A percentile compares a stretch with the other conserved stretches of the same genome.
phyloP scores from a whole-genome alignment of 2,113 vertebrate species.

The Bufo gargarizans region DNA sequence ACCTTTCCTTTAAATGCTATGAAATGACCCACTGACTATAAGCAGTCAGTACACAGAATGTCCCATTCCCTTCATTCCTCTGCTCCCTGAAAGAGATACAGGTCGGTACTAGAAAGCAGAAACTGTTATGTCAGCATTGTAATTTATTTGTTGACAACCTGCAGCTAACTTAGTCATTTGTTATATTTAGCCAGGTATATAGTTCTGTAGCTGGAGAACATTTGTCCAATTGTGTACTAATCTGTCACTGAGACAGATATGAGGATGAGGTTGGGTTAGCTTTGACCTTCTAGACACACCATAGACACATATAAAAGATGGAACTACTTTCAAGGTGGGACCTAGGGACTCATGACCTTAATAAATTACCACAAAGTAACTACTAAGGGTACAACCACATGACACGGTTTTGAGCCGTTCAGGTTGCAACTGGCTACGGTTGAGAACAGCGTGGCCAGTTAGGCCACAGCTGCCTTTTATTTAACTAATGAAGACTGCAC shows the following conservation, averaged over 20 bases:
- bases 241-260: constrained; percentile 35
- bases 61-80: background rate
- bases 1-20: background rate
- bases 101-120: constrained; percentile 1
- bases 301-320: constrained; percentile 10
- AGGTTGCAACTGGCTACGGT: no score
- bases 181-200: constrained; percentile 37
- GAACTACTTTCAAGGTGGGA: background rate
- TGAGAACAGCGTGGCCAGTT: no score
- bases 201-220: constrained; percentile 33
- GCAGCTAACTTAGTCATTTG: constrained; percentile 25
- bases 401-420: no score
- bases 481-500: no score
- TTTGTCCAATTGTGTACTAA: constrained; percentile 29
- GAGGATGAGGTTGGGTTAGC: constrained; percentile 13
- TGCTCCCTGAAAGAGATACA: constrained; percentile 4
- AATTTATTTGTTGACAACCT: constrained; percentile 29
- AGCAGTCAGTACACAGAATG: background rate
- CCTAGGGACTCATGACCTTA: background rate
- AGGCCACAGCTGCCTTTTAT: no score
- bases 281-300: constrained; percentile 24
- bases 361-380: no score
- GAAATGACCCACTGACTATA: background rate
- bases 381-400: no score
- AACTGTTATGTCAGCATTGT: background rate